These are phyloP conservation scores for Pterophyllum scalare DNA, from an alignment of 2,113 vertebrate genomes.

Conservation along the genomic window DNA sequence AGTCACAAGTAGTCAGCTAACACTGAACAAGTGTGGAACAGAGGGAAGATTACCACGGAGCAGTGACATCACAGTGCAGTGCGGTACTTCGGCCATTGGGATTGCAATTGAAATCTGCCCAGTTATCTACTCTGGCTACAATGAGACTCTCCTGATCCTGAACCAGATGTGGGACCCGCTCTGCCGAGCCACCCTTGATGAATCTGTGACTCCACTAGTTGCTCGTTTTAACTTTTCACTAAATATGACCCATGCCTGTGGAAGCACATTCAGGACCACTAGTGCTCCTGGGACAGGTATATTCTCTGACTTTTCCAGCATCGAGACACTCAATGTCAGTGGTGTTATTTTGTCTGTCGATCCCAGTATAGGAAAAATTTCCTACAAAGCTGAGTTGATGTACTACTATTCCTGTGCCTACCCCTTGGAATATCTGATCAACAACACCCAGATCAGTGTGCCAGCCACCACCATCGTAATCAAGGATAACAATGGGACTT, in stretches of 20 bases:
- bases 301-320: conserved; percentile 77
- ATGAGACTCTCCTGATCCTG: conserved; percentile 78
- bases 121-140: conserved; percentile 79
- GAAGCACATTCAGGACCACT: conserved; percentile 68
- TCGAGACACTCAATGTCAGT: conserved; percentile 80
- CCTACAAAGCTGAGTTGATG: conserved; percentile 78
- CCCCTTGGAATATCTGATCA: conserved; percentile 80
- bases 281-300: conserved; percentile 65
- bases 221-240: conserved; percentile 77
- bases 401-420: conserved; percentile 84
- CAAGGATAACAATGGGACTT: conserved; percentile 81
- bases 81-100: conserved; percentile 73
- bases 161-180: conserved; percentile 57
- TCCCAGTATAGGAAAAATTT: conserved; percentile 61
- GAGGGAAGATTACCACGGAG: conserved; percentile 59
- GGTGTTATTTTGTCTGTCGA: conserved; percentile 76
- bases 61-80: conserved; percentile 73
- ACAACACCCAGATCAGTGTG: conserved; percentile 80
- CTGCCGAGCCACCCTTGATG: conserved; percentile 74
- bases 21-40: conserved; percentile 37
- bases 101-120: conserved; percentile 78
- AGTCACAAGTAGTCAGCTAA: conserved; percentile 52
- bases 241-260: conserved; percentile 55
- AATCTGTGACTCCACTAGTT: conserved; percentile 64
- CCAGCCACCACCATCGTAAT: conserved; percentile 75